These are phyloP conservation scores for Dicranocentrus wangi DNA, from an alignment of 2,888 invertebrate genomes.

Conservation along the genomic window DNA sequence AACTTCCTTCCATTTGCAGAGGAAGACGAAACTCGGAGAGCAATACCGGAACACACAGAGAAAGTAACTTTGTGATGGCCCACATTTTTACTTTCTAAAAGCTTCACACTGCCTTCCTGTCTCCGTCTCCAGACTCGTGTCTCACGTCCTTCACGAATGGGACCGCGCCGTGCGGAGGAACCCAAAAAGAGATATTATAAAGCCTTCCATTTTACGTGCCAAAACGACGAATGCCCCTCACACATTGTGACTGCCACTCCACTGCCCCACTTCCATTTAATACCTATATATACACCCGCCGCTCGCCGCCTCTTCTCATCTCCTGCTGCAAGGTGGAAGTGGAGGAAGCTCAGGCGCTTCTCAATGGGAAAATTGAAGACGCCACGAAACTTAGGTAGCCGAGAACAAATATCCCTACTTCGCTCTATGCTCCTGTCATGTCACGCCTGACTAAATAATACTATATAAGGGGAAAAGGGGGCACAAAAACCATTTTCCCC, in stretches of 20 bases:
- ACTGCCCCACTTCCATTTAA: too few relatives aligned
- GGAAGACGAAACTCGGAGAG: background rate
- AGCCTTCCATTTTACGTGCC: slow-evolving; percentile 7
- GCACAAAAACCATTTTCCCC: background rate
- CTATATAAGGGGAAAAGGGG: background rate
- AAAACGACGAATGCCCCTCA: background rate
- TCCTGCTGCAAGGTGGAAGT: too few relatives aligned
- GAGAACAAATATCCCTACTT: too few relatives aligned
- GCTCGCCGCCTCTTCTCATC: too few relatives aligned
- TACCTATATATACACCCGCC: too few relatives aligned
- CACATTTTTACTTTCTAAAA: background rate
- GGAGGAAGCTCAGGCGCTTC: too few relatives aligned
- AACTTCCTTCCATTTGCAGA: background rate
- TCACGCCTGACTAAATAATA: background rate
- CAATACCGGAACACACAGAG: background rate
- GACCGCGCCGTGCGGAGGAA: background rate
- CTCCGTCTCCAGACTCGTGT: background rate
- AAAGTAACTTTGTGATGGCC: background rate
- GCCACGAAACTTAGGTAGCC: too few relatives aligned
- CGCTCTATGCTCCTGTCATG: background rate
- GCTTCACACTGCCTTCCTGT: background rate
- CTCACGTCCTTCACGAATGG: background rate
- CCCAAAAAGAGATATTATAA: slow-evolving; percentile 1
- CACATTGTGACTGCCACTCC: too few relatives aligned
- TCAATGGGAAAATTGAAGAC: too few relatives aligned